Evolutionary conservation across 2,113 vertebrate genomes (phyloP), one percentile per base, ranked within the genome.

Genomic region (Nicator chloris): DNA sequence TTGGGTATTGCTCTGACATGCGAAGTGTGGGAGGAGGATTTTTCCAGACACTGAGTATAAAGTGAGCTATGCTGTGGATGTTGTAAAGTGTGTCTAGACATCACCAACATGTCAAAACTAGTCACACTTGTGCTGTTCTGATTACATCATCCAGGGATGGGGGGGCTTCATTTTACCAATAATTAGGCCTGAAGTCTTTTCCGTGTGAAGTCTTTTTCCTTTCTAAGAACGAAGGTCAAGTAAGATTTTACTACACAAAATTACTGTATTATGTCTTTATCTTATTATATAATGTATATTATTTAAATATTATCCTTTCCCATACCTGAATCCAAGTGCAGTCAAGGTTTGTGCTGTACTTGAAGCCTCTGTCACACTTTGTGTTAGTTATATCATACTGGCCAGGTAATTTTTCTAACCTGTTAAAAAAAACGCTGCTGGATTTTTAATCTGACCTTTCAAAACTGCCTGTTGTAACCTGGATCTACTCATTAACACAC

Each of bases 71-170:
- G 63, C 40, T 3, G 2, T 91, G 93, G 83, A 59, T 85, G 42
- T 78, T 79, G 86, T 76, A 56, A 27, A 85, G 45, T 56, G n/a
- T 81, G 94, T 93, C 81, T 91, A 96, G 93, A 93, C 83, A 93
- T 42, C 76, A 88, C n/a, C 65, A 79, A 39, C 77, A 35, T 92
- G 92, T 78, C 82, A 57, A 86, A 95, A 97, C 72, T 84, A 72
- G 88, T 65, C 82, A 90, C 15, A 88, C 26, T 90, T 45, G 88
- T 33, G 3, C 65, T 73, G 65, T 20, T 60, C 49, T 86, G 61
- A 81, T 73, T 54, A 92, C 56, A 83, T 59, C 42, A 77, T 39
- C 31, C 60, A 66, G 37, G 16, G n/a, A 76, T 2, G 1, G 17
- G 17, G 51, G 49, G 82, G 22, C 31, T 66, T 39, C n/a, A 5